A percentile compares a stretch with the other conserved stretches of the same genome.
phyloP scores from a whole-genome alignment of 2,888 invertebrate genomes.

The Heteromurus nitidus region DNA sequence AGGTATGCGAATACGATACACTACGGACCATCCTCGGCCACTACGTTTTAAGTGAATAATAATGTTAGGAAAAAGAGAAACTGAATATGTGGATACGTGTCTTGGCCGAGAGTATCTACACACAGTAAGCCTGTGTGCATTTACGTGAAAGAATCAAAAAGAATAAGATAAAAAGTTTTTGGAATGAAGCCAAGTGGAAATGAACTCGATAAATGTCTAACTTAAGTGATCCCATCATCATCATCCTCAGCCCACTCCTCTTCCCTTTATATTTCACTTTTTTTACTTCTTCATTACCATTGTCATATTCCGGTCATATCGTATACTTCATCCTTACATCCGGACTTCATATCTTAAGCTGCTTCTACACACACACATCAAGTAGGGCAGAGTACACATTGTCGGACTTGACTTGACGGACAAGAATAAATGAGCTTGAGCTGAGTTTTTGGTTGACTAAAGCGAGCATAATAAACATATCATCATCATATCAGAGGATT shows the following conservation, averaged over 20 bases:
- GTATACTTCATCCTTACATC: slow-evolving; percentile 12
- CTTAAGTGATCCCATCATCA: slow-evolving; percentile 63
- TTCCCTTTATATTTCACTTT: slow-evolving; percentile 20
- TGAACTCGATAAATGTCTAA: slow-evolving; percentile 60
- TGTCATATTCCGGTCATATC: slow-evolving; percentile 47
- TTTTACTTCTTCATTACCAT: slow-evolving; percentile 53
- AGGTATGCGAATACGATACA: no score
- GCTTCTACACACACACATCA: background rate
- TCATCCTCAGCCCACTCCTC: slow-evolving; percentile 41
- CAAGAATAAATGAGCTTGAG: slow-evolving; percentile 5
- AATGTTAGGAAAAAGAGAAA: background rate
- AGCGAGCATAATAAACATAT: slow-evolving; percentile 16
- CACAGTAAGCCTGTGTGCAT: no score
- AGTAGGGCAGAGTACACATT: background rate
- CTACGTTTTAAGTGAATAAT: no score
- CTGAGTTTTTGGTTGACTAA: slow-evolving; percentile 10
- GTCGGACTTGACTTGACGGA: background rate
- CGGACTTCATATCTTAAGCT: no score
- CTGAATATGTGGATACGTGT: background rate
- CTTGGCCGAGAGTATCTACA: no score
- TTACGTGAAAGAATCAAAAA: no score
- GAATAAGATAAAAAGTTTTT: slow-evolving; percentile 29
- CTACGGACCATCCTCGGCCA: no score
- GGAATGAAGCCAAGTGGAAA: slow-evolving; percentile 61
- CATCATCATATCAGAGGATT: slow-evolving; percentile 25